Evolutionary conservation across 2,113 vertebrate species (phyloP).

Genomic region (Ptyas mucosa): DNA sequence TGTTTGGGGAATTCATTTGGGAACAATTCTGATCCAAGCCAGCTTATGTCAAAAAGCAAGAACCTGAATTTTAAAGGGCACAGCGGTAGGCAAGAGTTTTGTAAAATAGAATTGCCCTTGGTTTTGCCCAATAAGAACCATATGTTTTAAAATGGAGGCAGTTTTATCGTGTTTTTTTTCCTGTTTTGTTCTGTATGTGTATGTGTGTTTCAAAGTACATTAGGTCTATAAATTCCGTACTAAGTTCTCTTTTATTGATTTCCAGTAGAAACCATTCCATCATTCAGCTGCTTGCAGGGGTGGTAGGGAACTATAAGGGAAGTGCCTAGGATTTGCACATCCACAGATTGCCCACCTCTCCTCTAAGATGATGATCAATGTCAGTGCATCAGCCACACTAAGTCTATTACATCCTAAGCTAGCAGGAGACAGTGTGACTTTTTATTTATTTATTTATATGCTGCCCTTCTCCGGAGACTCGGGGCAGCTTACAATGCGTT

Average conservation of each 20-base stretch:
- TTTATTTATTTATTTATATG: too few species aligned
- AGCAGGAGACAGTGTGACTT: background rate
- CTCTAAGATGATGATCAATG: background rate
- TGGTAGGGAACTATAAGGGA: background rate
- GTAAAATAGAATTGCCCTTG: background rate
- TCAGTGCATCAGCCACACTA: background rate
- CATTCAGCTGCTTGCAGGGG: background rate
- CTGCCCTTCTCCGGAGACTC: too few species aligned
- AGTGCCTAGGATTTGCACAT: background rate
- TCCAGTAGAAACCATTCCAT: background rate
- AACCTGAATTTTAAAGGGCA: background rate
- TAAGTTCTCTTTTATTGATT: background rate
- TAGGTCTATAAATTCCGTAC: background rate
- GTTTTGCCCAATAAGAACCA: background rate
- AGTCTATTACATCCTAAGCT: background rate
- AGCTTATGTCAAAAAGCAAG: background rate
- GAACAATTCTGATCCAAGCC: background rate
- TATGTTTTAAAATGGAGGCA: background rate
- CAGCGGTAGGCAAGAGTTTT: background rate
- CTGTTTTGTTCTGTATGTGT: background rate
- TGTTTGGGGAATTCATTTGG: background rate
- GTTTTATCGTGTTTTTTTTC: background rate
- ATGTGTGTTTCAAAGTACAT: background rate
- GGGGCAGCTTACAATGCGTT: too few species aligned
- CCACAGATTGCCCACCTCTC: background rate